phyloP scores from a whole-genome alignment of 64 coral and sea anemone species.

The Pocillopora damicornis region DNA sequence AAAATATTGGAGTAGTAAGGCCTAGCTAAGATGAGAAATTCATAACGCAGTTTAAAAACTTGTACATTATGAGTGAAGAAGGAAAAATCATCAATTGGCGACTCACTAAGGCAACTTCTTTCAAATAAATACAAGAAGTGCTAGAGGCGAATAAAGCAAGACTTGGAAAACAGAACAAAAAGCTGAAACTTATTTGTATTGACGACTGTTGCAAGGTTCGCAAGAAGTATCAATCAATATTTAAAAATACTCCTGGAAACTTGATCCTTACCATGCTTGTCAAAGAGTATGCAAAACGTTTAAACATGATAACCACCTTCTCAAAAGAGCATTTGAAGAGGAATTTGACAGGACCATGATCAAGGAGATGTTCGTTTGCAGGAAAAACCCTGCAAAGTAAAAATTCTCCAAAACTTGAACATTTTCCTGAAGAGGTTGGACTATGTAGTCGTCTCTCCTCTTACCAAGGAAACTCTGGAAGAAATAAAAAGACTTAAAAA shows the following conservation, averaged over 20 bases:
- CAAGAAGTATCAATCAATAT: conserved; percentile 16
- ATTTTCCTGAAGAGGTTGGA: conserved; percentile 39
- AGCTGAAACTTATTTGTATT: conserved; percentile 40
- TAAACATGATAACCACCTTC: neutral
- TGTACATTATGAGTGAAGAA: conserved; percentile 47
- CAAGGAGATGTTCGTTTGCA: conserved; percentile 11
- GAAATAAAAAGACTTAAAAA: conserved; percentile 30
- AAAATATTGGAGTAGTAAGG: conserved; percentile 30
- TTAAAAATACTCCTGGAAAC: neutral
- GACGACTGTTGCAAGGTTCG: conserved; percentile 38
- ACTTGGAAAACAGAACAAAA: neutral
- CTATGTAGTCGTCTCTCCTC: neutral
- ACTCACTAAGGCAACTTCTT: conserved; percentile 37
- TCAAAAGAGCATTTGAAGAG: neutral
- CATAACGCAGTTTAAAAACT: conserved; percentile 31
- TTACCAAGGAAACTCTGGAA: neutral
- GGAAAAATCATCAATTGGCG: conserved; percentile 37
- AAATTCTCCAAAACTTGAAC: conserved; percentile 51
- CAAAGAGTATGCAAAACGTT: conserved; percentile 29
- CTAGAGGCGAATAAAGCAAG: conserved; percentile 23
- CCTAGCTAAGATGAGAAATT: conserved; percentile 13
- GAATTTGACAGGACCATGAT: conserved; percentile 42
- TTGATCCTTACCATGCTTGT: conserved; percentile 52
- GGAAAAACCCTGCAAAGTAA: conserved; percentile 19
- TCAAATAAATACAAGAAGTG: neutral